Conservation (phyloP, 2,888 invertebrate genomes). For the Pemphredon lugubris region DNA sequence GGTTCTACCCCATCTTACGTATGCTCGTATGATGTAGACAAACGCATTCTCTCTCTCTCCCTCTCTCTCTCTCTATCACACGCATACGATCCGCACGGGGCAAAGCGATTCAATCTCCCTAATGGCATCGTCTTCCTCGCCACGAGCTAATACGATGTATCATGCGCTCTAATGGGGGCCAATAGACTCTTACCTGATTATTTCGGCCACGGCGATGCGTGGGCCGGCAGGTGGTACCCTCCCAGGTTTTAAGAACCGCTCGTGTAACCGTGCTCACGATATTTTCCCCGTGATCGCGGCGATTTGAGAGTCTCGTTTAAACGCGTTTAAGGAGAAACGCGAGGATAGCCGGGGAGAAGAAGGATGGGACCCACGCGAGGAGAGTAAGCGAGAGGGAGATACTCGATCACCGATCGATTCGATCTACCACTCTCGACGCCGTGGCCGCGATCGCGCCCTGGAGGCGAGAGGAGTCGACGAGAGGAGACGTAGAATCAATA, state of each 20-base stretch:
- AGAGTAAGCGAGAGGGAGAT: too few relatives aligned
- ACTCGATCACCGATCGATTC: slow-evolving; percentile 1
- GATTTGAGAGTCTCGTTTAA: too few relatives aligned
- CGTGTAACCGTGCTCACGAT: slow-evolving; percentile 25
- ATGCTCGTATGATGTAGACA: slow-evolving; percentile 62
- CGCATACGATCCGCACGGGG: slow-evolving; percentile 52
- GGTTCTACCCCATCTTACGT: slow-evolving; percentile 65
- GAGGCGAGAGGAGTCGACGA: slow-evolving; percentile 24
- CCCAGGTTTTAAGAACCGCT: slow-evolving; percentile 48
- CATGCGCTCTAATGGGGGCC: slow-evolving; percentile 72
- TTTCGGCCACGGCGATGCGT: slow-evolving; percentile 61
- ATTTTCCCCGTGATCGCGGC: neutral
- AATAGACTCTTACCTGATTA: slow-evolving; percentile 70
- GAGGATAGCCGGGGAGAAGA: too few relatives aligned
- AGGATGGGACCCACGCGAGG: too few relatives aligned
- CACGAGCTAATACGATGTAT: slow-evolving; percentile 75
- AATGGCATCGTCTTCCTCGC: slow-evolving; percentile 70
- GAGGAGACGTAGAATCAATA: slow-evolving; percentile 56
- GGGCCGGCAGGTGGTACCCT: slow-evolving; percentile 63
- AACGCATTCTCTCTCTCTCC: slow-evolving; percentile 51
- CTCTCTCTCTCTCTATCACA: slow-evolving; percentile 23
- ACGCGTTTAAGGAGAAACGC: too few relatives aligned
- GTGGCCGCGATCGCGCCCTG: too few relatives aligned
- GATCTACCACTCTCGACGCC: neutral
- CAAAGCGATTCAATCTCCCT: slow-evolving; percentile 73